These are phyloP conservation scores for Lacerta viridis DNA, from an alignment of 2,797 vertebrate species.

Conservation along the genomic window DNA sequence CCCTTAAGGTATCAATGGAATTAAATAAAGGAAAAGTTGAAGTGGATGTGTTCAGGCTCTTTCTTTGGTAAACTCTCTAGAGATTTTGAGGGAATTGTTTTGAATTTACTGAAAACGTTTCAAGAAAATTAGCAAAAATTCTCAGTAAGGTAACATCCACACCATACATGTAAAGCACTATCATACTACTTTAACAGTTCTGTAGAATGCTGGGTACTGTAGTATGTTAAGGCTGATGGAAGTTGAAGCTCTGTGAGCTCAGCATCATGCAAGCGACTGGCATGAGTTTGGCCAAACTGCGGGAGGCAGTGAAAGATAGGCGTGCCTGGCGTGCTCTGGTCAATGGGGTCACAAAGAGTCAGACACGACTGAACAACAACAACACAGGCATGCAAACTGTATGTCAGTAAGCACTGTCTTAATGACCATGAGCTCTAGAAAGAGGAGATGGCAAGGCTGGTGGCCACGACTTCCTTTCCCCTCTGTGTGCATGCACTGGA, in stretches of 20 bases:
- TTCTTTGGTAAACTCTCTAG: not conserved
- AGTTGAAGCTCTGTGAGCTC: too few relatives aligned
- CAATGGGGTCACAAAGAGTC: too few relatives aligned
- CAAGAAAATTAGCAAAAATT: not conserved
- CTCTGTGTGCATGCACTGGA: not conserved
- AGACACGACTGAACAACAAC: too few relatives aligned
- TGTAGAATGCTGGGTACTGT: too few relatives aligned
- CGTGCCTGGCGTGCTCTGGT: too few relatives aligned
- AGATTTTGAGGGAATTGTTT: not conserved
- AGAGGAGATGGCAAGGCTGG: not conserved
- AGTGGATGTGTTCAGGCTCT: not conserved
- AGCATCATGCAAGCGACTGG: too few relatives aligned
- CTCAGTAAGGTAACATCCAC: not conserved
- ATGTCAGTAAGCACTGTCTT: not conserved
- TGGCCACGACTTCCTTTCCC: not conserved
- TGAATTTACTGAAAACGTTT: not conserved
- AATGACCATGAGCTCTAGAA: not conserved
- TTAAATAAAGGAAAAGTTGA: not conserved
- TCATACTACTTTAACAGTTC: too few relatives aligned
- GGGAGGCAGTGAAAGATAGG: too few relatives aligned
- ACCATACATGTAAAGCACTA: too few relatives aligned
- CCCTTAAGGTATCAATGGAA: not conserved
- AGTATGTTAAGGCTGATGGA: too few relatives aligned
- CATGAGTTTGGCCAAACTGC: too few relatives aligned
- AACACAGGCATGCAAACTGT: not conserved